phyloP scores from a whole-genome alignment of 2,888 invertebrate species.

The Schizaphis graminum region DNA sequence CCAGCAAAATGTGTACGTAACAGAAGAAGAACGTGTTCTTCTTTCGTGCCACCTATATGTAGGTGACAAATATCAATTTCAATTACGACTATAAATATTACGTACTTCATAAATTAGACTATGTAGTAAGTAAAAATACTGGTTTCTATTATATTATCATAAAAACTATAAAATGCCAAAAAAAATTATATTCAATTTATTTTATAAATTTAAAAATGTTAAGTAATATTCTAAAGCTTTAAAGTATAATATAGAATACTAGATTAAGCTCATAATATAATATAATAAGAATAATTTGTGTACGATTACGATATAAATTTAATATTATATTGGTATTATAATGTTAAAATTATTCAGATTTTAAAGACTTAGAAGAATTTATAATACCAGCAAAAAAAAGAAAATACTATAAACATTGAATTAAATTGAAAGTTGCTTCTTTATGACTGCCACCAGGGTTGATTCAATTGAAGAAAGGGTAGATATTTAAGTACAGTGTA shows the following conservation, averaged over 20 bases:
- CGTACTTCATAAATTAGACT: slow-evolving; percentile 40
- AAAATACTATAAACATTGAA: background rate
- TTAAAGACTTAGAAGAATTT: background rate
- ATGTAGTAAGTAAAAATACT: slow-evolving; percentile 15
- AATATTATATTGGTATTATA: too few relatives aligned
- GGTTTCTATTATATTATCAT: slow-evolving; percentile 38
- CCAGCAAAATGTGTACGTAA: slow-evolving; percentile 23
- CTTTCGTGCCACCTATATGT: background rate
- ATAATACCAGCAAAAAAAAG: background rate
- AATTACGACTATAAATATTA: slow-evolving; percentile 33
- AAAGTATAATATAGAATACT: background rate
- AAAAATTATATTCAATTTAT: background rate
- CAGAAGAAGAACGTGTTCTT: slow-evolving; percentile 45
- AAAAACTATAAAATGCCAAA: background rate
- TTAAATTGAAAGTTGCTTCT: background rate
- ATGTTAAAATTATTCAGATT: background rate
- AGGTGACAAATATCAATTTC: slow-evolving; percentile 37
- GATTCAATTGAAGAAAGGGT: background rate
- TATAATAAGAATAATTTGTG: background rate
- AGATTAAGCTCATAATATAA: background rate
- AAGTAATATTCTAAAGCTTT: background rate
- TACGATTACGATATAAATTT: too few relatives aligned
- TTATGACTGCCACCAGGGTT: background rate
- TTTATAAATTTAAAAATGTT: background rate
- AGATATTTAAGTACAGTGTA: background rate